Conservation (phyloP, 2,888 invertebrate genomes). For the Drosophila imparisetae region DNA sequence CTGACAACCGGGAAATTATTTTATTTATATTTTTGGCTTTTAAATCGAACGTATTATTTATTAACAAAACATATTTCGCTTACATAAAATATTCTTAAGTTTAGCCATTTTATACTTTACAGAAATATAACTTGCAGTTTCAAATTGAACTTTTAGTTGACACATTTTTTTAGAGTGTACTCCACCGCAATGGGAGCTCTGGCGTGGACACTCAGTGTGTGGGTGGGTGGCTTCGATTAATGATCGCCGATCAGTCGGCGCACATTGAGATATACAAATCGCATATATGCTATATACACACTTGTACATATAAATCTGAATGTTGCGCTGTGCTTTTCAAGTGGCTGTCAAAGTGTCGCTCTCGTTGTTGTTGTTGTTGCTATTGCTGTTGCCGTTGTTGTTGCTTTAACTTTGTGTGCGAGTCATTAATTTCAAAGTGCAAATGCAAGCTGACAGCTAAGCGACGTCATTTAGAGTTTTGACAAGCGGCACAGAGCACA, state of each 20-base stretch:
- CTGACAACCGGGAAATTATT: background rate
- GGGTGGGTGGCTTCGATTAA: slow-evolving; percentile 66
- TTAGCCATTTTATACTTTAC: background rate
- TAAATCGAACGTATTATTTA: background rate
- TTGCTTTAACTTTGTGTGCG: slow-evolving; percentile 33
- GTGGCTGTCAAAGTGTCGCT: slow-evolving; percentile 68
- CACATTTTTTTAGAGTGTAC: background rate
- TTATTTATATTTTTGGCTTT: background rate
- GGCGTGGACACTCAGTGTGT: slow-evolving; percentile 45
- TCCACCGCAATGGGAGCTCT: slow-evolving; percentile 13
- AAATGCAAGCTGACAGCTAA: slow-evolving; percentile 79
- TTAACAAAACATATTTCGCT: background rate
- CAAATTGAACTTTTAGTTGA: background rate
- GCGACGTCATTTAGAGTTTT: slow-evolving; percentile 80
- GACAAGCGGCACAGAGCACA: slow-evolving; percentile 68
- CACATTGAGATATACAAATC: slow-evolving; percentile 51
- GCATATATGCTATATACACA: slow-evolving; percentile 5
- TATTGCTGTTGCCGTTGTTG: slow-evolving; percentile 25
- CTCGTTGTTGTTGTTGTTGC: slow-evolving; percentile 16
- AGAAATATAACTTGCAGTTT: background rate
- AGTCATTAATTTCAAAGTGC: slow-evolving; percentile 74
- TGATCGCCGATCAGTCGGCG: slow-evolving; percentile 51
- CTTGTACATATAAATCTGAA: slow-evolving; percentile 3
- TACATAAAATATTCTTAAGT: background rate
- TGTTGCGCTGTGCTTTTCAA: slow-evolving; percentile 54